phyloP scores from a whole-genome alignment of 2,113 vertebrate genomes.

The Nymphicus hollandicus region DNA sequence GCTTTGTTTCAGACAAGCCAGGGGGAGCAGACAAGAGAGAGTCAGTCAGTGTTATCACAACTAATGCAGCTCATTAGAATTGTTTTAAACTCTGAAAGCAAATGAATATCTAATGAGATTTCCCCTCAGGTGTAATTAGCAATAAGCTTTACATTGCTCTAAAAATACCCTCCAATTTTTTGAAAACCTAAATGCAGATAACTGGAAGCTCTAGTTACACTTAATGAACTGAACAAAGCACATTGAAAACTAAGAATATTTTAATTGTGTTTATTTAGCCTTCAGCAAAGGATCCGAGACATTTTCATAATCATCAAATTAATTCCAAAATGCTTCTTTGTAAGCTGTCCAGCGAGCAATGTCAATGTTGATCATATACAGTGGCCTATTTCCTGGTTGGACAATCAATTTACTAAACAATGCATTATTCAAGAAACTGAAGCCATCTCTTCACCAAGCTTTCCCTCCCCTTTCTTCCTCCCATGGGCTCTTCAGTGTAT shows the following conservation, averaged over 20 bases:
- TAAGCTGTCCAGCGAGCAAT: constrained; percentile 42
- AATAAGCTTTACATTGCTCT: constrained; percentile 68
- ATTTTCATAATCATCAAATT: constrained; percentile 65
- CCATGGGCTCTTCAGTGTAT: not conserved
- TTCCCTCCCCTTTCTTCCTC: not conserved
- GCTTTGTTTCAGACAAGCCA: constrained; percentile 35
- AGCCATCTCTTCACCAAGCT: not conserved
- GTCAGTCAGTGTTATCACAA: constrained; percentile 60
- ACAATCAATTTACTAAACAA: constrained; percentile 2
- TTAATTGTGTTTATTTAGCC: constrained; percentile 75
- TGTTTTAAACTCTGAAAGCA: constrained; percentile 71
- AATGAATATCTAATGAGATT: constrained; percentile 73
- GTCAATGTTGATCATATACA: constrained; percentile 2
- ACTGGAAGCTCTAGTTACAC: constrained; percentile 66
- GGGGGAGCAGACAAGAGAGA: constrained; percentile 43
- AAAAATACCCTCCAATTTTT: constrained; percentile 64
- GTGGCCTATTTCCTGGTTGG: not conserved
- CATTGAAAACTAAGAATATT: constrained; percentile 67
- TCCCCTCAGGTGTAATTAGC: constrained; percentile 75
- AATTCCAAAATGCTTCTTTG: constrained; percentile 55
- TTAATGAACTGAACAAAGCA: constrained; percentile 73
- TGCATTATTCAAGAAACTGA: constrained; percentile 12
- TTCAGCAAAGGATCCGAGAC: constrained; percentile 68
- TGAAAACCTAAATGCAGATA: constrained; percentile 58
- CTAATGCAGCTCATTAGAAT: constrained; percentile 72